Conservation (phyloP, 2,113 vertebrate species). For the Thamnaconus septentrionalis region DNA sequence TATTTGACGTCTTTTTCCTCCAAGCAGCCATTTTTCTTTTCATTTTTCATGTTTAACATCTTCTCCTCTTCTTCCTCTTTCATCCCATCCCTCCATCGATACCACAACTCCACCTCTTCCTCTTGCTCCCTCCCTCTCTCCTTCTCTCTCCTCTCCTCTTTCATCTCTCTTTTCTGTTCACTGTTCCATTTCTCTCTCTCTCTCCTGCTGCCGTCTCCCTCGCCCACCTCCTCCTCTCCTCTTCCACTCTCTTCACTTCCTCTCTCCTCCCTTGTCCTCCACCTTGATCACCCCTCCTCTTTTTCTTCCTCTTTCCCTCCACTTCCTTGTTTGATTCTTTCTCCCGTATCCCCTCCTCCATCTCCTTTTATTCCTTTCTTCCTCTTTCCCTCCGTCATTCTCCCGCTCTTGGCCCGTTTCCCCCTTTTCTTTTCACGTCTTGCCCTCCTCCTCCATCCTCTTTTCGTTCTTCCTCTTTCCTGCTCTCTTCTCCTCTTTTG, state of each 20-base stretch:
- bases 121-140: neutral
- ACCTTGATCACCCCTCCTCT: neutral
- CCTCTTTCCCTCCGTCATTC: neutral
- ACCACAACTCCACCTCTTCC: neutral
- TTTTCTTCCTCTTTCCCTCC: neutral
- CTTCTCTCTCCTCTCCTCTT: neutral
- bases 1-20: too few relatives aligned
- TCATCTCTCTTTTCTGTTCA: neutral
- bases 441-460: too few relatives aligned
- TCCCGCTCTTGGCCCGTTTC: neutral
- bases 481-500: too few relatives aligned
- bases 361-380: neutral
- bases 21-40: too few relatives aligned
- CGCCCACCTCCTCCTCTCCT: neutral
- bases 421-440: neutral
- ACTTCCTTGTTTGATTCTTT: neutral
- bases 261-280: too few relatives aligned
- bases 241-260: neutral
- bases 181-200: neutral
- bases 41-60: too few relatives aligned
- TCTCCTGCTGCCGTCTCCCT: neutral
- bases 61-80: too few relatives aligned
- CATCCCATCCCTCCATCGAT: too few relatives aligned
- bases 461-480: neutral
- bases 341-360: neutral